Percentiles rank a stretch among this genome's conserved stretches.
These are phyloP conservation scores for Esox niger DNA, from an alignment of 2,113 vertebrate species.

Conservation along the genomic window DNA sequence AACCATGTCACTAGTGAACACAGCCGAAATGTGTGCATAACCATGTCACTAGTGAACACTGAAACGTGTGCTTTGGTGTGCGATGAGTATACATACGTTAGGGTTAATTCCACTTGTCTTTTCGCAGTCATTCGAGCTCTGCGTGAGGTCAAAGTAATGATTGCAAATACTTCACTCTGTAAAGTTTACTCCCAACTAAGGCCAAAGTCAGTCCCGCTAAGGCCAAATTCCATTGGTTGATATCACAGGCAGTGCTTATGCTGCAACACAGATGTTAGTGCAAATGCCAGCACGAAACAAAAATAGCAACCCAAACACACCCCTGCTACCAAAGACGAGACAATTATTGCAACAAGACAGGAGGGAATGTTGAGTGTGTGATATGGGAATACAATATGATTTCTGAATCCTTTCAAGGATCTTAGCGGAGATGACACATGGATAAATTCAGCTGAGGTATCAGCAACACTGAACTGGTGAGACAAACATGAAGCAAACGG, in stretches of 20 bases:
- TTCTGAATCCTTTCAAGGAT: neutral
- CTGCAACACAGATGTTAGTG: neutral
- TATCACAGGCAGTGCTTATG: no score
- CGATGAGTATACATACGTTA: no score
- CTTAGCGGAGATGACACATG: slow-evolving; percentile 3
- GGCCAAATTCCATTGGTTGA: no score
- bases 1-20: no score
- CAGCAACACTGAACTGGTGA: neutral
- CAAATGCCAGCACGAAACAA: neutral
- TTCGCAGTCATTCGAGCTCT: neutral
- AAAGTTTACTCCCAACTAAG: no score
- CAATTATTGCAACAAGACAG: neutral
- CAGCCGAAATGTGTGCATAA: no score
- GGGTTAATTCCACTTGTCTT: neutral
- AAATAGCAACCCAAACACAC: slow-evolving; percentile 9
- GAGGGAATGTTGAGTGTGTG: neutral
- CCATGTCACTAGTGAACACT: no score
- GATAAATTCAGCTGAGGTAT: neutral
- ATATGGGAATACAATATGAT: neutral
- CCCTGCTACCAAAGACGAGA: neutral
- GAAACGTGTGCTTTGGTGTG: no score
- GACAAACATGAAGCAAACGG: slow-evolving; percentile 15
- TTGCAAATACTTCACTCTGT: no score
- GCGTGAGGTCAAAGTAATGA: no score
- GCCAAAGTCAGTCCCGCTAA: no score